Base-by-base conservation (phyloP, 1,140 invertebrate species). In the Drosophila mauritiana region DNA sequence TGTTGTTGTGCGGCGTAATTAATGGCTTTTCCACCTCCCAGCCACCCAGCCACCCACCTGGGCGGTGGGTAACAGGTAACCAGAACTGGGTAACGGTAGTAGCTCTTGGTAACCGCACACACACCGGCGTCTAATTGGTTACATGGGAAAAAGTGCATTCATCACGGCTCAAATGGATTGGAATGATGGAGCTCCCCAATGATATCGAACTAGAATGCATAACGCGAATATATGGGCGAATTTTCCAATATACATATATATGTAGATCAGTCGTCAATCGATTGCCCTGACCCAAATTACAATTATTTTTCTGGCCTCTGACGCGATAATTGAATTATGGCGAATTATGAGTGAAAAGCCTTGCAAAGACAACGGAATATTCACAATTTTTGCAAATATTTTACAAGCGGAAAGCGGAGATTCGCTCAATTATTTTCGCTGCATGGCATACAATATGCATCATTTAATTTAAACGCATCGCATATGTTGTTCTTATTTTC, bases 1-100 rank as follows among this genome's bases (percentile, higher is more conserved):
- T 5, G 59, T 45, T 65, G 59, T 65, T 68, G 64, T 64, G 64
- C 22, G 52, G 36, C 43, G 25, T 70, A 70, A 70, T 70, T 70
- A 70, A 70, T 70, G 67, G 65, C 67, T 49, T 57, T 45, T 3
- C 61, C 59, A 34, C 40, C 6, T 4, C 1, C 57, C 64, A 34
- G 15, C 39, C 54, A 27, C 0, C 36, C 13, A 27, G 1, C 34
- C 12, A 12, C 12, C 22, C 22, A 56, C 31, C 31, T 31, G 31
- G 31, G 31, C 31, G 36, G 39, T 42, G 58, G 58, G 48, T 43
- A 62, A 62, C 67, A 68, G 63, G 67, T 48, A 69, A 40, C 64
- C 42, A 54, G 49, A 70, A 46, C 65, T 15, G 7, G 12, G 10
- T 34, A 65, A 37, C 61, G 65, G 48, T 25, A 54, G 65, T 22